Evolutionary conservation across 2,888 invertebrate genomes (phyloP).

Genomic region (Hirtodrosophila cameraria): DNA sequence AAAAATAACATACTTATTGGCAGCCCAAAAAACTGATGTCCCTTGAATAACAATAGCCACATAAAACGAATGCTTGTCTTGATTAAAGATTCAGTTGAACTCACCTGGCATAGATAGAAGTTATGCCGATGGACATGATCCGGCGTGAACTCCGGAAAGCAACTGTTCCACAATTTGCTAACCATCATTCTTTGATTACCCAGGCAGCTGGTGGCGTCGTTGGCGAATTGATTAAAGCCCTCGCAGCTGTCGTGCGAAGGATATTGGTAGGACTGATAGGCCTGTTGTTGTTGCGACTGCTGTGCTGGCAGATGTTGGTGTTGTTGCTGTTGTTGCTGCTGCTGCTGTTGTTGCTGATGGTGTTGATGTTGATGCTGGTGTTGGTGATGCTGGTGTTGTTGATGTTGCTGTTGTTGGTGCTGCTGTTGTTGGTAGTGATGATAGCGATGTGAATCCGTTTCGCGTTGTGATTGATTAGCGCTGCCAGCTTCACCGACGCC

Average conservation of each 20-base stretch:
- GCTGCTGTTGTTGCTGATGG: constrained; percentile 44
- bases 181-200: constrained; percentile 84
- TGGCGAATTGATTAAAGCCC: constrained; percentile 81
- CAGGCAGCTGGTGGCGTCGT: constrained; percentile 78
- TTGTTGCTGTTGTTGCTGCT: constrained; percentile 56
- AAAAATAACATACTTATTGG: too few species aligned
- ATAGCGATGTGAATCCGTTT: constrained; percentile 30
- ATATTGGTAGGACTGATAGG: constrained; percentile 64
- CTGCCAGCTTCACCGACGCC: constrained; percentile 22
- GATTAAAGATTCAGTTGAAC: too few species aligned
- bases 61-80: too few species aligned
- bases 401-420: constrained; percentile 52
- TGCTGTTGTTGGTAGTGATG: constrained; percentile 60
- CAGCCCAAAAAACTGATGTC: too few species aligned
- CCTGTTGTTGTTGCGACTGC: constrained; percentile 60
- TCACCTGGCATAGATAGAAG: constrained; percentile 84
- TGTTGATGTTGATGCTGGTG: constrained; percentile 52
- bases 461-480: constrained; percentile 12
- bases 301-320: constrained; percentile 56
- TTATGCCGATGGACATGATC: constrained; percentile 84
- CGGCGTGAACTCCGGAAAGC: constrained; percentile 83
- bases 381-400: constrained; percentile 38
- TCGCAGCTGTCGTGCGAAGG: constrained; percentile 80
- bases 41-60: too few species aligned
- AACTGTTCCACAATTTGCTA: constrained; percentile 84